Percentiles rank a stretch among this genome's conserved stretches.
Conservation (phyloP, 2,797 vertebrate species). For the Gouania willdenowi region DNA sequence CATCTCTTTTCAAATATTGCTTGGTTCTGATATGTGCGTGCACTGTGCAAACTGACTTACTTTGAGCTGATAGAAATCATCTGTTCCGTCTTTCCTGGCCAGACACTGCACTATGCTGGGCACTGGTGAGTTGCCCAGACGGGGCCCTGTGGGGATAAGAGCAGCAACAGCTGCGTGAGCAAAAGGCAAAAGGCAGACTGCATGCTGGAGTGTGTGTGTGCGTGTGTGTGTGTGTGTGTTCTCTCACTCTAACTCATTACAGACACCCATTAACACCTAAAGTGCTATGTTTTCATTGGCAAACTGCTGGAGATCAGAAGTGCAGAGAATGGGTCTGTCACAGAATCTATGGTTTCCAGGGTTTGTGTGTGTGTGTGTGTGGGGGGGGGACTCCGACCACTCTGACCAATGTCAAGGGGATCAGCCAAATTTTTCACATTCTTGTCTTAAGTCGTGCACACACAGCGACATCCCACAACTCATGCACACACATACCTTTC, state of each 20-base stretch:
- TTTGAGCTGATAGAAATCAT: conserved; percentile 99
- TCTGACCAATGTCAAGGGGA: conserved; percentile 43
- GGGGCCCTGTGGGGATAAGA: conserved; percentile 81
- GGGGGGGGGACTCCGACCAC: conserved; percentile 26
- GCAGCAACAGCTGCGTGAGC: conserved; percentile 66
- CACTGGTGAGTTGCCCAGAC: conserved; percentile 96
- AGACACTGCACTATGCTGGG: conserved; percentile 98
- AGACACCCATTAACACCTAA: conserved; percentile 51
- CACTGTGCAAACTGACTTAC: conserved; percentile 71
- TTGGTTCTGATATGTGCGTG: too few species aligned
- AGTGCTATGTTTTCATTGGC: conserved; percentile 58
- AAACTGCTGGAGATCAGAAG: too few species aligned
- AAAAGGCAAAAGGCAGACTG: conserved; percentile 65
- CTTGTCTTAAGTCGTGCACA: conserved; percentile 47
- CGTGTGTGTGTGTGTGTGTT: conserved; percentile 43
- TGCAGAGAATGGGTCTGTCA: conserved; percentile 26
- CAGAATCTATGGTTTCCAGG: too few species aligned
- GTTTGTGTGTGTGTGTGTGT: neutral
- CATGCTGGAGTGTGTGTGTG: conserved; percentile 48
- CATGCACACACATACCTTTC: conserved; percentile 3
- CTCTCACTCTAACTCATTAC: conserved; percentile 51
- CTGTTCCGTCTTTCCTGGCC: conserved; percentile 97
- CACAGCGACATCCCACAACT: conserved; percentile 24
- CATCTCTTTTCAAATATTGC: too few species aligned
- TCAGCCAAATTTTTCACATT: conserved; percentile 70